phyloP scores from a whole-genome alignment of 2,113 vertebrate genomes.

The Prochilodus magdalenae region DNA sequence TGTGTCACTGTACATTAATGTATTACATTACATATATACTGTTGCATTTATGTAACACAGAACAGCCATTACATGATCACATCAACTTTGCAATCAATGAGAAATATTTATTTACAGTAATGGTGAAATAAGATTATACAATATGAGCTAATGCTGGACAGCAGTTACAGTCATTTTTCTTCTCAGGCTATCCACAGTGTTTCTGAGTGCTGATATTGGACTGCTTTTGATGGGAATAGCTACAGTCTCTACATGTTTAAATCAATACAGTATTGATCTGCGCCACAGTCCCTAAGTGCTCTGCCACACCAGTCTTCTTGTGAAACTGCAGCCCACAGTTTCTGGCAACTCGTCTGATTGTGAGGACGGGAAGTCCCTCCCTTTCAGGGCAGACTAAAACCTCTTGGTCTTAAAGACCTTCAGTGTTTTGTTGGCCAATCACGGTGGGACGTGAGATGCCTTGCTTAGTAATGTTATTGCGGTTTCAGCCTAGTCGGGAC shows the following conservation, averaged over 20 bases:
- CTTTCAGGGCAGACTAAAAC: constrained; percentile 32
- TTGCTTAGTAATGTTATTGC: neutral
- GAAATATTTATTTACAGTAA: too few species aligned
- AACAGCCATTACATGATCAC: neutral
- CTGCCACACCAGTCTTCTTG: constrained; percentile 52
- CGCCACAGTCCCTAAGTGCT: constrained; percentile 32
- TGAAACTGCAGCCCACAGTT: constrained; percentile 58
- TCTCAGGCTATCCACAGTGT: neutral
- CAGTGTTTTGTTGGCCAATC: neutral
- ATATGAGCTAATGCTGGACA: constrained; percentile 1
- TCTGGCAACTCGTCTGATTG: constrained; percentile 54
- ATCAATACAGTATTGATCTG: constrained; percentile 48
- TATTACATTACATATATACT: constrained; percentile 7
- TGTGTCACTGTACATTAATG: constrained; percentile 8
- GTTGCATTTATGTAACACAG: neutral
- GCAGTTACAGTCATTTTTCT: constrained; percentile 10
- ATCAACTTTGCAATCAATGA: neutral
- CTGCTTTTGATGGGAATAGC: constrained; percentile 35
- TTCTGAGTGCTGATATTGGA: constrained; percentile 8
- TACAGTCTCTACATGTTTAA: constrained; percentile 20
- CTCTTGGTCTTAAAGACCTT: constrained; percentile 51
- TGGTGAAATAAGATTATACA: constrained; percentile 20
- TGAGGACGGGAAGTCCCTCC: constrained; percentile 70
- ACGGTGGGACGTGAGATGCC: constrained; percentile 18
- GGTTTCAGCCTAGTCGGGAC: neutral